A percentile compares a stretch with the other conserved stretches of the same genome.
These are phyloP conservation scores for Vesta saturnalis DNA, from an alignment of 2,888 invertebrate species.

Conservation along the genomic window DNA sequence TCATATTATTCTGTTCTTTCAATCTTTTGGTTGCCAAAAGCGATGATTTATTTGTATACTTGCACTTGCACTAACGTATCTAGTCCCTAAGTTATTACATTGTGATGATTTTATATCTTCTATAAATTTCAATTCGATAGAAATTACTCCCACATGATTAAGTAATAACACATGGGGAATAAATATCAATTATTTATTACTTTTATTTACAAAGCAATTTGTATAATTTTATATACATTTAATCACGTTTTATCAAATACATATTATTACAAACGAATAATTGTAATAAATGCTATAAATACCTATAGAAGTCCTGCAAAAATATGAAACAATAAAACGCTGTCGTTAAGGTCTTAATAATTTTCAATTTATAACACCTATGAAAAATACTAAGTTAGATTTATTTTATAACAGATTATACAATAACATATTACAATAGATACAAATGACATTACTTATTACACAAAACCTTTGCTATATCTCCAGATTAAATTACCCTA, in stretches of 20 bases:
- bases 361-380: conserved; percentile 49
- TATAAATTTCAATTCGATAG: too few species aligned
- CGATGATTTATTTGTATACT: too few species aligned
- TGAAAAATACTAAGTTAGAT: conserved; percentile 36
- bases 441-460: conserved; percentile 45
- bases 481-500: conserved; percentile 18
- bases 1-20: too few species aligned
- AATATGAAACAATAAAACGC: conserved; percentile 52
- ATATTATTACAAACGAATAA: conserved; percentile 51
- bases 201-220: conserved; percentile 53
- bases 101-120: too few species aligned
- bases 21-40: too few species aligned
- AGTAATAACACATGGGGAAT: not conserved
- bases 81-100: too few species aligned
- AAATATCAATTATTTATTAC: not conserved
- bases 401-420: conserved; percentile 54
- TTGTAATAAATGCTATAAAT: conserved; percentile 55
- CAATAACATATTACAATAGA: conserved; percentile 55
- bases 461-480: conserved; percentile 40
- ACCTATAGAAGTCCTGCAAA: conserved; percentile 49
- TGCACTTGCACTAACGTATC: too few species aligned
- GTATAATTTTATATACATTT: conserved; percentile 55
- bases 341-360: conserved; percentile 37
- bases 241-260: conserved; percentile 54
- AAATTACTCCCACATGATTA: too few species aligned